Evolutionary conservation across 2,113 vertebrate genomes (phyloP).

Genomic region (Okapia johnstoni): DNA sequence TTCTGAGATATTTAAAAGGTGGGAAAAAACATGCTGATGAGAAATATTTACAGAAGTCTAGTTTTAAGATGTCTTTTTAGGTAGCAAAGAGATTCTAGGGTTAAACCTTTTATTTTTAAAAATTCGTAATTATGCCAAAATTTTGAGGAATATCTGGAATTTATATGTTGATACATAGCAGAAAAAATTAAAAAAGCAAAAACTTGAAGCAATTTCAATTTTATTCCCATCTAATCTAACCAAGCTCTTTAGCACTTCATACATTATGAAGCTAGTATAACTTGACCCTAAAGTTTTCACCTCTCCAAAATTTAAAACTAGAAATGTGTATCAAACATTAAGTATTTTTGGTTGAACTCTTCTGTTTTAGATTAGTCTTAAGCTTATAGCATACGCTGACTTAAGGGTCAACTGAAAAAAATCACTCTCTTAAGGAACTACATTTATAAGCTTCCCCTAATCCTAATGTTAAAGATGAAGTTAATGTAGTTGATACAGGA

Average conservation of each 20-base stretch:
- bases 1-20: not conserved
- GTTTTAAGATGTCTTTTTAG: not conserved
- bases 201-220: slow-evolving; percentile 28
- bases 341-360: not conserved
- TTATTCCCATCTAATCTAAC: not conserved
- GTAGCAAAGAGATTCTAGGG: not conserved
- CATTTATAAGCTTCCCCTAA: not conserved
- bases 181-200: not conserved
- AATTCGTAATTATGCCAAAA: not conserved
- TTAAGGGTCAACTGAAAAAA: not conserved
- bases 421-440: not conserved
- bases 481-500: not conserved
- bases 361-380: not conserved
- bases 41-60: not conserved
- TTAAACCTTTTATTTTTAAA: not conserved
- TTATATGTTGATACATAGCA: not conserved
- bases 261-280: not conserved
- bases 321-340: not conserved
- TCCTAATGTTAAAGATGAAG: not conserved
- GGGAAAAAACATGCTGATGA: not conserved
- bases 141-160: not conserved
- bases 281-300: not conserved
- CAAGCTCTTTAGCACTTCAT: not conserved
- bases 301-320: not conserved
- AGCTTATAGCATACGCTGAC: not conserved